These are phyloP conservation scores for Chironomus striatipennis DNA, from an alignment of 1,140 invertebrate genomes.

Conservation along the genomic window DNA sequence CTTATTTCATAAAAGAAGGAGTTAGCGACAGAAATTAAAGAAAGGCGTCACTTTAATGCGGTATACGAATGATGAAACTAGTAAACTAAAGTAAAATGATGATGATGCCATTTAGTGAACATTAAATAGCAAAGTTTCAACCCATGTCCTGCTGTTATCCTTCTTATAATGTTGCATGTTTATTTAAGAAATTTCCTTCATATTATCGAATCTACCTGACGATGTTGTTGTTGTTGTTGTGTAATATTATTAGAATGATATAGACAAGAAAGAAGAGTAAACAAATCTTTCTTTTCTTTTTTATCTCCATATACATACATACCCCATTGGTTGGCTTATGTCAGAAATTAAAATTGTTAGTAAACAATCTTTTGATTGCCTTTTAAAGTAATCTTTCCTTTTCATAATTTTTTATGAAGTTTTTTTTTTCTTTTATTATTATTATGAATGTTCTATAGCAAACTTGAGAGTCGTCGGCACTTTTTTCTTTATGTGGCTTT, in stretches of 20 bases:
- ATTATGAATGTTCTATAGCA: neutral
- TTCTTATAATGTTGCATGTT: neutral
- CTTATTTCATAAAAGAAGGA: neutral
- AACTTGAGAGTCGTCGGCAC: neutral
- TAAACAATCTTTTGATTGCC: neutral
- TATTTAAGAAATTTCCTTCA: neutral
- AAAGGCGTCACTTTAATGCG: neutral
- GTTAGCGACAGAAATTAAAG: neutral
- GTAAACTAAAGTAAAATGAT: neutral
- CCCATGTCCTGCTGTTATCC: neutral
- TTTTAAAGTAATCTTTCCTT: too few species aligned
- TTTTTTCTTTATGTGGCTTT: neutral
- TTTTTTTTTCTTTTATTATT: too few species aligned
- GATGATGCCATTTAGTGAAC: neutral
- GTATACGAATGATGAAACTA: too few species aligned
- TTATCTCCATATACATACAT: neutral
- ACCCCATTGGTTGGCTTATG: neutral
- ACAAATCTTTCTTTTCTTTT: neutral
- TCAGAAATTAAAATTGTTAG: slow-evolving; percentile 1
- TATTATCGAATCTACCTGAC: neutral
- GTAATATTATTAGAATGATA: neutral
- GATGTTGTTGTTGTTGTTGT: neutral
- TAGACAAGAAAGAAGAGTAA: neutral
- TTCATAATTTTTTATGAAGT: too few species aligned
- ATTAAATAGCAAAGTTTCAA: neutral